Conservation (phyloP, 2,888 invertebrate genomes). For the Ochropacha duplaris region DNA sequence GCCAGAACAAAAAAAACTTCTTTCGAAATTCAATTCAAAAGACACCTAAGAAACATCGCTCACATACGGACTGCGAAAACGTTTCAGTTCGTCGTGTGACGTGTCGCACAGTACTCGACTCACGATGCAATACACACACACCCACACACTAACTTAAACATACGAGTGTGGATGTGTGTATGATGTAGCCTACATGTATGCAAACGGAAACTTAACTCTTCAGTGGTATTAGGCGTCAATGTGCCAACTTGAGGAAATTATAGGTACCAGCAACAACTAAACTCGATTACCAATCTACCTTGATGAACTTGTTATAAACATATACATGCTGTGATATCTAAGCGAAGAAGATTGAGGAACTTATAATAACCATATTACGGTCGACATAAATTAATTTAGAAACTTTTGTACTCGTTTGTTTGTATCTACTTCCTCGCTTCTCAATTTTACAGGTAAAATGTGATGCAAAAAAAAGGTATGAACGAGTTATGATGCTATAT, state of each 20-base stretch:
- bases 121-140: constrained; percentile 9
- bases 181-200: constrained; percentile 31
- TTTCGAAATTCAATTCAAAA: not conserved
- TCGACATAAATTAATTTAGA: not conserved
- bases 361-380: not conserved
- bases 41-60: constrained; percentile 7
- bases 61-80: constrained; percentile 12
- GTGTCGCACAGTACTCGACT: constrained; percentile 17
- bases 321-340: not conserved
- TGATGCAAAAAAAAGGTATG: not conserved
- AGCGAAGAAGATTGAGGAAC: not conserved
- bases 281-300: constrained; percentile 12
- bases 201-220: constrained; percentile 50
- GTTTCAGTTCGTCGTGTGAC: constrained; percentile 12
- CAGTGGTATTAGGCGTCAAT: constrained; percentile 31
- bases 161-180: constrained; percentile 6
- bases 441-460: not conserved
- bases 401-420: no score
- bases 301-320: not conserved
- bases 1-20: not conserved
- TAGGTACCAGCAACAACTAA: constrained; percentile 28
- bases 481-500: not conserved
- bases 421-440: no score
- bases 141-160: constrained; percentile 20
- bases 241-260: constrained; percentile 39